Conservation (phyloP, 2,888 invertebrate genomes). For the Lycaena phlaeas region DNA sequence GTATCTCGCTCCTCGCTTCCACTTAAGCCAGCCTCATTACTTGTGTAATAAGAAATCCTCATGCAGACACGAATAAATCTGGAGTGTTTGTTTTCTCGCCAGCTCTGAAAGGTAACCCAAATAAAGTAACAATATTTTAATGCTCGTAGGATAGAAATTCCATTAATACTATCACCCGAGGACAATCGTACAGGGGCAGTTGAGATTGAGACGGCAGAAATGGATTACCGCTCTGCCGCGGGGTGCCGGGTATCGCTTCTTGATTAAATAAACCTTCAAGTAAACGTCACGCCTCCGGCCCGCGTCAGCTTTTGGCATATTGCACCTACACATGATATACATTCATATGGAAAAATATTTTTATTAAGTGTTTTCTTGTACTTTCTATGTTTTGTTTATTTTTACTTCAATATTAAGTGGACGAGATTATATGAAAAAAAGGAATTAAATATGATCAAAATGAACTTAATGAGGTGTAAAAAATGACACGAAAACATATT, state of each 20-base stretch:
- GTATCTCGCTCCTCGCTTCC: too few species aligned
- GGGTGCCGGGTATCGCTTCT: constrained; percentile 43
- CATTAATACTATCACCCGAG: constrained; percentile 61
- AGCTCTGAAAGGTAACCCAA: background rate
- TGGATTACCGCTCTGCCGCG: constrained; percentile 40
- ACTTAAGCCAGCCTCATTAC: too few species aligned
- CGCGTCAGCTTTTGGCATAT: constrained; percentile 49
- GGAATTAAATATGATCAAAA: too few species aligned
- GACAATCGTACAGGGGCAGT: constrained; percentile 59
- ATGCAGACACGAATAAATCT: too few species aligned
- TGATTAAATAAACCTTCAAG: constrained; percentile 71
- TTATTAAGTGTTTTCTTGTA: too few species aligned
- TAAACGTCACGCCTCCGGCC: constrained; percentile 52
- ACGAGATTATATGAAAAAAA: too few species aligned
- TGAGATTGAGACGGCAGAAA: constrained; percentile 60
- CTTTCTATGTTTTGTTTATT: too few species aligned
- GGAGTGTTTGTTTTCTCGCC: constrained; percentile 6
- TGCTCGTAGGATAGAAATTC: constrained; percentile 36
- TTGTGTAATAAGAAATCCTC: too few species aligned
- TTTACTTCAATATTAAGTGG: too few species aligned
- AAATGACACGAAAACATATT: too few species aligned
- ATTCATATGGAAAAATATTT: too few species aligned
- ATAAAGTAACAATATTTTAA: background rate
- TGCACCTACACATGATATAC: constrained; percentile 35
- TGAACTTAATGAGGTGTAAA: too few species aligned